phyloP scores from a whole-genome alignment of 2,888 invertebrate species.

The Uloborus plumipes region DNA sequence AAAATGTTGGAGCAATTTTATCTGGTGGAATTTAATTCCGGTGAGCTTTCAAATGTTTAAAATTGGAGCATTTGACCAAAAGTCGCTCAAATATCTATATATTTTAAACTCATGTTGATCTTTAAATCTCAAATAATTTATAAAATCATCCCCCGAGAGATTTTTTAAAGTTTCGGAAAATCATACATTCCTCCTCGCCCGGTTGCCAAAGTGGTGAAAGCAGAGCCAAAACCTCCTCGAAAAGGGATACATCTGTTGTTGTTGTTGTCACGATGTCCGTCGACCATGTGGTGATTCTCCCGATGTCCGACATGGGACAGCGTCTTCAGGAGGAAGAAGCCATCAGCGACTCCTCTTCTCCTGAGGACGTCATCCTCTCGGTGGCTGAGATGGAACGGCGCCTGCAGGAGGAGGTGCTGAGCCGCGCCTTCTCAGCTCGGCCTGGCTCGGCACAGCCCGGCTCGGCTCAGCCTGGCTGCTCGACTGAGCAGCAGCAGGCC shows the following conservation, averaged over 20 bases:
- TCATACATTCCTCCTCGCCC: too few relatives aligned
- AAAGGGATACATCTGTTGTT: too few relatives aligned
- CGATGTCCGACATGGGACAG: constrained; percentile 15
- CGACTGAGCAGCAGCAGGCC: neutral
- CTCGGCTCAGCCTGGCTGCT: neutral
- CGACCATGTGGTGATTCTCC: constrained; percentile 7
- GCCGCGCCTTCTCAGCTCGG: too few relatives aligned
- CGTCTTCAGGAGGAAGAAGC: neutral
- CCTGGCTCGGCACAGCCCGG: too few relatives aligned
- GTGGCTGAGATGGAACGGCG: neutral
- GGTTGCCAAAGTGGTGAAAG: too few relatives aligned
- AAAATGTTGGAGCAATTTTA: constrained; percentile 20
- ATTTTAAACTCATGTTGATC: constrained; percentile 18
- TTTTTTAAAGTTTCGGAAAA: too few relatives aligned
- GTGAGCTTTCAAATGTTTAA: constrained; percentile 23
- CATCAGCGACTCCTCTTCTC: neutral
- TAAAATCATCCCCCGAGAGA: neutral
- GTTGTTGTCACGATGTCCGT: neutral
- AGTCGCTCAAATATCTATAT: constrained; percentile 4
- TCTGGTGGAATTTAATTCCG: neutral
- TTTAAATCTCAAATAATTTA: constrained; percentile 15
- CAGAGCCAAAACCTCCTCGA: too few relatives aligned
- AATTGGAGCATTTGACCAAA: neutral
- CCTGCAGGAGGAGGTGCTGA: too few relatives aligned
- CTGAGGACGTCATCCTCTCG: neutral